Conservation (phyloP, 1,140 invertebrate genomes). For the Paraescarpia echinospica region DNA sequence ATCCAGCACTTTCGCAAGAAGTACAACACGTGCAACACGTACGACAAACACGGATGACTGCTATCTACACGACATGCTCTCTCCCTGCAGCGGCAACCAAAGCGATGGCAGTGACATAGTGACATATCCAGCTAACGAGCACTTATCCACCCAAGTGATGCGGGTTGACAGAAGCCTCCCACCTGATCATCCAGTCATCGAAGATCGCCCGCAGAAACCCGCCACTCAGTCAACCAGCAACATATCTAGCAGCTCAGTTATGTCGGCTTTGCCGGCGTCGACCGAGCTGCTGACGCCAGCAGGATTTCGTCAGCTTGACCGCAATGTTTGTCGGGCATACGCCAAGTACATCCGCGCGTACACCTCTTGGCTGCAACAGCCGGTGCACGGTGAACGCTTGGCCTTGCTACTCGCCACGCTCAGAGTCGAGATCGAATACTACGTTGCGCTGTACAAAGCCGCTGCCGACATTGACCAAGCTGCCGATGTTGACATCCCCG, state of each 20-base stretch:
- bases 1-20: background rate
- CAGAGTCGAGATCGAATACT: background rate
- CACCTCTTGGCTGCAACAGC: background rate
- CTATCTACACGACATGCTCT: background rate
- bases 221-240: background rate
- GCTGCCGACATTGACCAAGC: background rate
- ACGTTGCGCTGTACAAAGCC: background rate
- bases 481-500: background rate
- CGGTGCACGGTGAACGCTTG: background rate
- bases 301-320: background rate
- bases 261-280: background rate
- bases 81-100: background rate
- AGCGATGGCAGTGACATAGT: background rate
- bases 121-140: background rate
- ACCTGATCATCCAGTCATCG: background rate
- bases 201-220: background rate
- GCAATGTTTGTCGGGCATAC: background rate
- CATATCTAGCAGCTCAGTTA: background rate
- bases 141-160: background rate
- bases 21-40: background rate
- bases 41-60: background rate
- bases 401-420: background rate
- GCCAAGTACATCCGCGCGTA: background rate
- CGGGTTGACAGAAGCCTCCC: background rate
- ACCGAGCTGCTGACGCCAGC: background rate